Conservation (phyloP, 1,140 invertebrate species). For the Acromyrmex echinatior region DNA sequence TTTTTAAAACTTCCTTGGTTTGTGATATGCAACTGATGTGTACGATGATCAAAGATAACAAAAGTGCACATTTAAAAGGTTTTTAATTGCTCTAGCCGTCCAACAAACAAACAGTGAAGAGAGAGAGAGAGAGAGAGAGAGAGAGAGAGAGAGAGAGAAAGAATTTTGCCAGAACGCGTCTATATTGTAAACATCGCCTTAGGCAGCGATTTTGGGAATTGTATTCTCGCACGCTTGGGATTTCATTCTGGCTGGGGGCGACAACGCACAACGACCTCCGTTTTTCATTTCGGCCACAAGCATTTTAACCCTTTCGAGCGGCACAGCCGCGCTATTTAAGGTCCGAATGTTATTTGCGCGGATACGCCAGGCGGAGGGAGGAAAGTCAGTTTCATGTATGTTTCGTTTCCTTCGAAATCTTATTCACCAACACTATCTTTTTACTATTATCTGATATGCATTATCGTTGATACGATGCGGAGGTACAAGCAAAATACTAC, state of each 20-base stretch:
- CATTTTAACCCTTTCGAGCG: conserved; percentile 65
- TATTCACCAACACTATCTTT: neutral
- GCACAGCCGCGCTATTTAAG: conserved; percentile 69
- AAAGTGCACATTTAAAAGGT: neutral
- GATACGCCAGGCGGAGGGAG: conserved; percentile 26
- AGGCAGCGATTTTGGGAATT: conserved; percentile 41
- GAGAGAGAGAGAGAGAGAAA: neutral
- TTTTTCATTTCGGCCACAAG: conserved; percentile 63
- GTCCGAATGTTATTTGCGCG: conserved; percentile 71
- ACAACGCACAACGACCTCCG: conserved; percentile 33
- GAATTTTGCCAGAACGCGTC: neutral
- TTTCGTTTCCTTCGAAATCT: neutral
- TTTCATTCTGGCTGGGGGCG: conserved; percentile 27
- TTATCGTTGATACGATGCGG: conserved; percentile 1
- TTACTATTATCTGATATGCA: neutral
- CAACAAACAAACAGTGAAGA: neutral
- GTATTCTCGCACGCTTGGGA: neutral
- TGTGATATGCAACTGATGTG: neutral
- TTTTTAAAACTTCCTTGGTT: neutral
- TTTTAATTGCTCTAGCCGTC: neutral
- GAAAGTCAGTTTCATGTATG: neutral
- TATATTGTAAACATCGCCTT: neutral
- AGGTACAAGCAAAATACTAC: neutral
- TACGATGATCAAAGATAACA: neutral
- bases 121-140: neutral